Evolutionary conservation across 2,888 invertebrate genomes (phyloP), one percentile per base, ranked within the genome.

Genomic region (Scaeva pyrastri): DNA sequence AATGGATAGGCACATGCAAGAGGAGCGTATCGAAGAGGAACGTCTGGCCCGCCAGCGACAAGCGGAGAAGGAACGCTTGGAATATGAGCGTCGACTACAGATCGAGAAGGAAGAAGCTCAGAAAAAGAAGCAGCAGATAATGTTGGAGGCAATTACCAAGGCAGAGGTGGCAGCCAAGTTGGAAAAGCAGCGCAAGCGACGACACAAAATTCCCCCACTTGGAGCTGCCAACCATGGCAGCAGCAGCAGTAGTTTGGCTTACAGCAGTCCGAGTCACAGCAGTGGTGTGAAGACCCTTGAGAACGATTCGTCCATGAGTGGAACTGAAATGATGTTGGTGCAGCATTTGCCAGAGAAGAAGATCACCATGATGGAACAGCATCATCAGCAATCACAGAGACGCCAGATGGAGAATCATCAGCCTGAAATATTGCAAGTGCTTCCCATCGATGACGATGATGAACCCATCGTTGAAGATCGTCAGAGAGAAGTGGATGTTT

Each of bases 21-120:
- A 98, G 91, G 98, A 98, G 91, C 93, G 94, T 88, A 94, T 96
- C 88, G 97, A 97, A 91, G 97, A 98, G 90, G 93, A 95, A 87
- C 94, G 97, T 83, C 94, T 98, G 83, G 94, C 94, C 88, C 94
- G 95, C 55, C 97, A 98, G 90, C 94, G 95, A 89, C 96, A 96
- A 92, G 93, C 94, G 83, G 95, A 97, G 89, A 93, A 94, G 78
- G 93, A 94, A 88, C 94, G 95, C 85, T 92, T 96, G 88, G 96
- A 97, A 90, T 94, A 95, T 88, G 98, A 98, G 91, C 95, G 95
- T 84, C 93, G 94, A 71, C 92, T 93, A 88, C 91, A 94, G 16
- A 93, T 94, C 89, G 96, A 96, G 89, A 96, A 95, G 88, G 94
- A 96, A 92, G 94, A 96, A 87, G 93, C 94, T 50, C 96, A 97